These are phyloP conservation scores for Heliothis peltigera DNA, from an alignment of 2,888 invertebrate genomes.

Conservation along the genomic window DNA sequence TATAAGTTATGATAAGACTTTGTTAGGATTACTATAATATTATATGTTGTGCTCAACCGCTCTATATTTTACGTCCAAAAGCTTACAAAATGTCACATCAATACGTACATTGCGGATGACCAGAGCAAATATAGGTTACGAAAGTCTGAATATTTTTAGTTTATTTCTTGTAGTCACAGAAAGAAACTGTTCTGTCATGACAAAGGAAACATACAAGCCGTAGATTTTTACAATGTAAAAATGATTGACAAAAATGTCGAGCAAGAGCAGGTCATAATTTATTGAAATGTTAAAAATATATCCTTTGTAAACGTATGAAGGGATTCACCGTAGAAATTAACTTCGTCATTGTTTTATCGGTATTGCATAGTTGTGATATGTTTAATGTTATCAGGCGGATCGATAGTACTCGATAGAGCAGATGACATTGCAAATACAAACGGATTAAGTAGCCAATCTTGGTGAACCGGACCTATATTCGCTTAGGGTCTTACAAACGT, in stretches of 20 bases:
- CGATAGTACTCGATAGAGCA: background rate
- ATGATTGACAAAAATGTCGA: background rate
- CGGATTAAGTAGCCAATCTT: background rate
- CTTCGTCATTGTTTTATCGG: background rate
- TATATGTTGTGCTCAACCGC: constrained; percentile 11
- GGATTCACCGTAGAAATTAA: background rate
- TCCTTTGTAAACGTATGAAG: background rate
- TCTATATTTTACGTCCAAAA: constrained; percentile 9
- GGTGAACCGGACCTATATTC: background rate
- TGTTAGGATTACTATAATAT: constrained; percentile 6
- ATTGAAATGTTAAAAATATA: background rate
- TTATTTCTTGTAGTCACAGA: constrained; percentile 40
- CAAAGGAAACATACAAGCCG: background rate
- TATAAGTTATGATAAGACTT: background rate
- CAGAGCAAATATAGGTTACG: constrained; percentile 59
- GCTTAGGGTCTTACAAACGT: background rate
- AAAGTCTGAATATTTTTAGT: constrained; percentile 56
- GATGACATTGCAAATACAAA: background rate
- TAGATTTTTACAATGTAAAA: background rate
- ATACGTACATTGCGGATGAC: constrained; percentile 43
- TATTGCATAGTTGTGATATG: background rate
- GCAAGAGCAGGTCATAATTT: background rate
- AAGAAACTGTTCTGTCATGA: constrained; percentile 16
- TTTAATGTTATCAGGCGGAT: background rate
- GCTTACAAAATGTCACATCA: constrained; percentile 29